Base-by-base conservation (phyloP, 2,888 invertebrate genomes). In the Hermaeophaga mercurialis region DNA sequence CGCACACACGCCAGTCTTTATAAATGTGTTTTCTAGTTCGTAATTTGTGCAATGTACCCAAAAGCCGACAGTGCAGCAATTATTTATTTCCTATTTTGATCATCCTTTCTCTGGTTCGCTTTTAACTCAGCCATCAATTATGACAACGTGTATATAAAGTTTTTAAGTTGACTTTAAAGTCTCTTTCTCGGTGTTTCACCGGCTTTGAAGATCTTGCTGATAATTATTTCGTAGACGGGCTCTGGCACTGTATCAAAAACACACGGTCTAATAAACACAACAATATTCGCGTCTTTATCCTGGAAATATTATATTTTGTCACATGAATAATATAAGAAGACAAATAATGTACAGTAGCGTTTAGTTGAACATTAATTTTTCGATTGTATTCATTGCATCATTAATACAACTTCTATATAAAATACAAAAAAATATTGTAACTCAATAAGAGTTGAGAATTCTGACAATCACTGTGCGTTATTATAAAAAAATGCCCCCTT, bases 201-300 rank as follows among this genome's bases (percentile, higher is more conserved):
- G 14, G 12, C 43, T 15, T 14, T 26, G 43, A 43, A 43, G 17
- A 43, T 24, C 15, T 9, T 26, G 24, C 24, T 31, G 39, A 50
- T 41, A 41, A 50, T 50, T 50, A 39, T 50, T 50, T 31, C 28
- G 18, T 12, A 39, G 50, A 39, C 39, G n/a, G 33, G 15, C 31
- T 38, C 18, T 50, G 50, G 50, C 50, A 41, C 18, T 14, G 19
- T 33, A 33, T 50, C 50, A 50, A 50, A 50, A 50, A 24, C 43
- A 7, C 12, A 43, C 43, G 43, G 43, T 18, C 43, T 43, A 43
- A 17, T 43, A 43, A 50, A 31, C 45, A 45, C 28, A 45, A 45
- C 15, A 44, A 44, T 33, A 45, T 45, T 45, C 45, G 14, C 45
- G 18, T 33, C 45, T 45, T 45, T 45, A 43, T 43, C 24, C 12